Percentiles rank a stretch among this genome's conserved stretches.
These are phyloP conservation scores for Tipula unca DNA, from an alignment of 2,888 invertebrate species.

Conservation along the genomic window DNA sequence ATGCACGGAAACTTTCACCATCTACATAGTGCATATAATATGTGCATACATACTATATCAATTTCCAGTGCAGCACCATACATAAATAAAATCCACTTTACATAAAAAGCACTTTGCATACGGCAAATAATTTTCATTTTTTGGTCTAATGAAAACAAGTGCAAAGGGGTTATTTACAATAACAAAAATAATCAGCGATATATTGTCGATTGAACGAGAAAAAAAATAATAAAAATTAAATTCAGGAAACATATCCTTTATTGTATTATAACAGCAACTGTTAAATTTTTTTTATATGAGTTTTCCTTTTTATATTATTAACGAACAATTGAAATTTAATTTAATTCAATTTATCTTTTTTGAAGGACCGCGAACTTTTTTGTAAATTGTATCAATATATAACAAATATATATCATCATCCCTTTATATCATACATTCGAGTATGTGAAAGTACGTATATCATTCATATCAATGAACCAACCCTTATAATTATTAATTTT, in stretches of 20 bases:
- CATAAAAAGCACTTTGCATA: neutral
- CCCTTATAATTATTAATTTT: neutral
- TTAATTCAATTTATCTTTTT: neutral
- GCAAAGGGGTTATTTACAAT: neutral
- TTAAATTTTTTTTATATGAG: slow-evolving; percentile 9
- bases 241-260: neutral
- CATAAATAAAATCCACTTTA: neutral
- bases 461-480: neutral
- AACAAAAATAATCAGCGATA: neutral
- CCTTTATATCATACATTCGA: neutral
- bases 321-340: slow-evolving; percentile 14
- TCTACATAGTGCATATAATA: neutral
- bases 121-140: neutral
- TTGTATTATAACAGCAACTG: neutral
- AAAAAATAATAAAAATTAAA: neutral
- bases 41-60: neutral
- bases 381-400: neutral
- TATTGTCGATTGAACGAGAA: neutral
- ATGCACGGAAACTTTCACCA: neutral
- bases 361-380: neutral
- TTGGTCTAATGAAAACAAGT: neutral
- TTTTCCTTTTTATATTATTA: neutral
- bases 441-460: neutral
- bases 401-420: neutral
- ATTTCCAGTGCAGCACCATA: neutral